phyloP scores from a whole-genome alignment of 2,113 vertebrate genomes.

The Oxygymnocypris stewartii region DNA sequence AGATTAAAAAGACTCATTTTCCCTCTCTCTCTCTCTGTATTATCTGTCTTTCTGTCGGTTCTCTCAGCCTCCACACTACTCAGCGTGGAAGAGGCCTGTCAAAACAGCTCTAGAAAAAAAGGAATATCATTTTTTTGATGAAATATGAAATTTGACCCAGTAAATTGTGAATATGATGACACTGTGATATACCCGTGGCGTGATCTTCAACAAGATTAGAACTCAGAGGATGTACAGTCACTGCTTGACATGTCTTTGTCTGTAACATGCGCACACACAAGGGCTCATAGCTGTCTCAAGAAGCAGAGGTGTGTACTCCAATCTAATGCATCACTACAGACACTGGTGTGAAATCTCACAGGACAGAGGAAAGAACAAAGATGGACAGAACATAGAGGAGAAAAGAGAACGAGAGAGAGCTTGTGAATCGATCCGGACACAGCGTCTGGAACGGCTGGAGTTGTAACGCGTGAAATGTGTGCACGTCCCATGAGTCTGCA shows the following conservation, averaged over 20 bases:
- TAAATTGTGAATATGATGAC: background rate
- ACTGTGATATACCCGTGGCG: background rate
- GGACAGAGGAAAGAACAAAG: background rate
- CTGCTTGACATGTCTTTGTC: conserved; percentile 55
- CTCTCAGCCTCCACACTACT: conserved; percentile 16
- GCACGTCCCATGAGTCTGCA: conserved; percentile 53
- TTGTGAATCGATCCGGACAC: conserved; percentile 62
- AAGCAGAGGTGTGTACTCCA: conserved; percentile 65
- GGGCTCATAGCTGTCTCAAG: conserved; percentile 60
- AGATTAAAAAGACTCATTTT: conserved; percentile 36
- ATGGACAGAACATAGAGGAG: background rate
- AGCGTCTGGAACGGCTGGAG: conserved; percentile 56
- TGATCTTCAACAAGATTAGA: background rate
- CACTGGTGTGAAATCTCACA: conserved; percentile 64
- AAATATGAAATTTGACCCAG: background rate
- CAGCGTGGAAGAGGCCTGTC: conserved; percentile 1
- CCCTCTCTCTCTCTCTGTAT: background rate
- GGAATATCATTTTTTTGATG: too few species aligned
- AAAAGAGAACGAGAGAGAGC: conserved; percentile 32
- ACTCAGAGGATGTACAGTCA: background rate
- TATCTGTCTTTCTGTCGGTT: conserved; percentile 1
- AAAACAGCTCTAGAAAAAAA: background rate
- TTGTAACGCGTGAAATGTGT: conserved; percentile 71
- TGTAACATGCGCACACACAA: conserved; percentile 50
- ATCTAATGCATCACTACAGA: conserved; percentile 73